phyloP scores from a whole-genome alignment of 2,888 invertebrate species.

The Nymphalis polychloros region DNA sequence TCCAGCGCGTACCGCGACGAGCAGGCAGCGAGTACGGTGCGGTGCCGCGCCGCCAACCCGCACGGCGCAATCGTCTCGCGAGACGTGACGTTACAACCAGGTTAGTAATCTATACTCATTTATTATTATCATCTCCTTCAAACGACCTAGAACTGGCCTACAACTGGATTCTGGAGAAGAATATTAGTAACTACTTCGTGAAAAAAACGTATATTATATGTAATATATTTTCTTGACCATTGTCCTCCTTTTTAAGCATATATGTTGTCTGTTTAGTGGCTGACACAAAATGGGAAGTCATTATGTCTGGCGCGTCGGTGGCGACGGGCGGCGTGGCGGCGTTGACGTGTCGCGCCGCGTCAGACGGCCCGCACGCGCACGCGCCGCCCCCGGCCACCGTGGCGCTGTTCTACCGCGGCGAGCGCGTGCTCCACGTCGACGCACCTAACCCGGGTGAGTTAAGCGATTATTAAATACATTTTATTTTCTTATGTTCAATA shows the following conservation, averaged over 20 bases:
- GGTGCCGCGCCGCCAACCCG: constrained; percentile 88
- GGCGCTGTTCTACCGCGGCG: constrained; percentile 60
- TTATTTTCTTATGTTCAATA: too few species aligned
- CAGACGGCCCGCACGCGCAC: constrained; percentile 32
- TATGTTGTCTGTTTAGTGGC: constrained; percentile 43
- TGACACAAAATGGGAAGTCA: constrained; percentile 55
- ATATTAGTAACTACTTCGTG: too few species aligned
- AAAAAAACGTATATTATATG: too few species aligned
- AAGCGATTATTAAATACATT: not conserved
- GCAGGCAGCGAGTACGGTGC: constrained; percentile 49
- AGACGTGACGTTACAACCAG: constrained; percentile 88
- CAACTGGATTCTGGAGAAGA: too few species aligned
- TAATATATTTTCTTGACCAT: not conserved
- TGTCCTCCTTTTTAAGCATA: not conserved
- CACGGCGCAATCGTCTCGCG: constrained; percentile 89
- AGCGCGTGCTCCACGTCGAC: constrained; percentile 53
- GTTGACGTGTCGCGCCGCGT: constrained; percentile 49
- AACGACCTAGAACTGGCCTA: too few species aligned
- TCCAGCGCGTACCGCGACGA: constrained; percentile 37
- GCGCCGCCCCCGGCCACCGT: constrained; percentile 37
- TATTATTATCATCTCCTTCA: too few species aligned
- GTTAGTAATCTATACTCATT: constrained; percentile 61
- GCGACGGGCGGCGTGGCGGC: constrained; percentile 61
- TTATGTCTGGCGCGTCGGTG: constrained; percentile 45
- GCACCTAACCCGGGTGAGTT: constrained; percentile 81